Conservation (phyloP, 2,888 invertebrate genomes). For the Macropis europaea region DNA sequence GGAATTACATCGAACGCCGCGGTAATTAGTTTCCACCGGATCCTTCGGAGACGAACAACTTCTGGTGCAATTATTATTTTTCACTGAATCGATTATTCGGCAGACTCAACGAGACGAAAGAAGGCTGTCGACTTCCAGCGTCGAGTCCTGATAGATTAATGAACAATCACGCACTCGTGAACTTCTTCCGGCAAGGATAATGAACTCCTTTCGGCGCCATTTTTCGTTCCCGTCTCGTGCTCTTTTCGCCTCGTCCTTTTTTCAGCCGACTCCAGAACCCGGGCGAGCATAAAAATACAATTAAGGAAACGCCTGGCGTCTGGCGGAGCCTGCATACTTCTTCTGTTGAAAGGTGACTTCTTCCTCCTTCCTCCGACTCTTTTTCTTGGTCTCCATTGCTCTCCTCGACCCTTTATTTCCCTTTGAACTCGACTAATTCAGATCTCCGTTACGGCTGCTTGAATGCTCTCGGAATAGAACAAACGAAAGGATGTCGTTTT, state of each 20-base stretch:
- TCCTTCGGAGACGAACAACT: neutral
- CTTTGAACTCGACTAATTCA: constrained; percentile 27
- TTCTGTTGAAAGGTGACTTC: constrained; percentile 35
- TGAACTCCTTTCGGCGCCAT: constrained; percentile 55
- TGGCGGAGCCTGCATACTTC: constrained; percentile 47
- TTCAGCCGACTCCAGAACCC: constrained; percentile 61
- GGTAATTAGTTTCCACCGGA: constrained; percentile 33
- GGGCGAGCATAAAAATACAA: constrained; percentile 75
- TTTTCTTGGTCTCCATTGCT: constrained; percentile 35
- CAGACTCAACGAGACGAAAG: constrained; percentile 18
- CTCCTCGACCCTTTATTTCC: constrained; percentile 4
- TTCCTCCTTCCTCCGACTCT: constrained; percentile 18
- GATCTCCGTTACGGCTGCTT: constrained; percentile 23
- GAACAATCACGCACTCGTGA: constrained; percentile 28
- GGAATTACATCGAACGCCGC: constrained; percentile 41
- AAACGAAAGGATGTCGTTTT: neutral
- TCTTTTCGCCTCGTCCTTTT: constrained; percentile 20
- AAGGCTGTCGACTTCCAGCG: constrained; percentile 1
- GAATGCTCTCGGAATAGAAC: constrained; percentile 26
- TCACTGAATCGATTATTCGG: constrained; percentile 5
- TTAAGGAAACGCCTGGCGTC: constrained; percentile 73
- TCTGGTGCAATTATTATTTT: neutral
- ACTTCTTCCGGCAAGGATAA: constrained; percentile 43
- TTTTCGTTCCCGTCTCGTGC: constrained; percentile 8
- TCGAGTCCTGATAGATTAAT: constrained; percentile 46